phyloP scores from a whole-genome alignment of 2,888 invertebrate species.

The Phortica magna region DNA sequence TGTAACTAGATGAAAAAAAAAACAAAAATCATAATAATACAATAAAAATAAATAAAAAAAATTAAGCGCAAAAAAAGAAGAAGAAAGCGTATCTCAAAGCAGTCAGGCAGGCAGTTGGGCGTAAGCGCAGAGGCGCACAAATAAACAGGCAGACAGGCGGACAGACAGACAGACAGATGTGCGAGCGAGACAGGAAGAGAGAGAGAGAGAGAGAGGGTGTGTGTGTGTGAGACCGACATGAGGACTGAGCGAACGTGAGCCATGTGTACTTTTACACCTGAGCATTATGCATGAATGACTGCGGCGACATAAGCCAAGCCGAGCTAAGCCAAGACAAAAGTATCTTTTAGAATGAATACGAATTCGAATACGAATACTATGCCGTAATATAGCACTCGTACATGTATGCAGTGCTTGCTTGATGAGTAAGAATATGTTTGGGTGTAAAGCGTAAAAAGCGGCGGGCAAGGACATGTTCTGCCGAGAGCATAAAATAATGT shows the following conservation, averaged over 20 bases:
- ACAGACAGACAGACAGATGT: too few relatives aligned
- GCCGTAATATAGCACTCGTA: too few relatives aligned
- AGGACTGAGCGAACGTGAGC: background rate
- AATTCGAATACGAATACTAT: too few relatives aligned
- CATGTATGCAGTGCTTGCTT: too few relatives aligned
- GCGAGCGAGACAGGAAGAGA: too few relatives aligned
- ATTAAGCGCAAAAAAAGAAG: background rate
- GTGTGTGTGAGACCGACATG: background rate
- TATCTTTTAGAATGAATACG: background rate
- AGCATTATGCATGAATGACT: background rate
- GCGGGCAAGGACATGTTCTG: too few relatives aligned
- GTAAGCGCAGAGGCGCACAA: background rate
- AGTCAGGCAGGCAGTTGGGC: background rate
- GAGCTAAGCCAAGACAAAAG: background rate
- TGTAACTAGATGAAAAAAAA: constrained; percentile 3
- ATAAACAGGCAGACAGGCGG: too few relatives aligned
- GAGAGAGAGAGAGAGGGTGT: too few relatives aligned
- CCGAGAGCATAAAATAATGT: background rate
- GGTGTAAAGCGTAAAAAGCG: too few relatives aligned
- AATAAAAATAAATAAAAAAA: background rate
- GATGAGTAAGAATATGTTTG: too few relatives aligned
- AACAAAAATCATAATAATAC: too few relatives aligned
- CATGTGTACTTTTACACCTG: background rate
- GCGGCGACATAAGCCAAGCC: background rate
- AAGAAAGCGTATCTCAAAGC: background rate